Conservation (phyloP, 2,888 invertebrate species). For the Scaptomyza cyrtandrae region DNA sequence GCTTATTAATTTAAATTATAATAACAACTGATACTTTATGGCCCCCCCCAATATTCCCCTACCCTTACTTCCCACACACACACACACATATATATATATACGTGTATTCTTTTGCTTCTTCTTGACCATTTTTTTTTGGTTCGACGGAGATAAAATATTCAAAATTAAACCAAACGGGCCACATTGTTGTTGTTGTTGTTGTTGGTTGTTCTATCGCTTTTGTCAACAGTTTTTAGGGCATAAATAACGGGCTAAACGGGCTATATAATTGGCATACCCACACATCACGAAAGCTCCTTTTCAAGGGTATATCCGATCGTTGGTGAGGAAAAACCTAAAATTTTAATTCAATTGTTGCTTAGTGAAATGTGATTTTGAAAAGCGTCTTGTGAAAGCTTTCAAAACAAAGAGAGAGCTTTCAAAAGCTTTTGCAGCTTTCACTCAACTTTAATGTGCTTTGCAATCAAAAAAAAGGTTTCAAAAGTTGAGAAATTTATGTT, state of each 20-base stretch:
- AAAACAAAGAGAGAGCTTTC: no score
- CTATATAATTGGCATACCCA: constrained; percentile 50
- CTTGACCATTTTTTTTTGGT: not conserved
- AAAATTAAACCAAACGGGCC: no score
- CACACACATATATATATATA: no score
- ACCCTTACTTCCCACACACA: not conserved
- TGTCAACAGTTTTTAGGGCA: constrained; percentile 42
- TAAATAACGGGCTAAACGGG: constrained; percentile 70
- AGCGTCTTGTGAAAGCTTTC: no score
- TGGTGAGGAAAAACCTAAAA: not conserved
- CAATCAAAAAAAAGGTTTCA: no score
- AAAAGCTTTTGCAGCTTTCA: no score
- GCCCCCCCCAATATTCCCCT: constrained; percentile 17
- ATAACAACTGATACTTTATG: constrained; percentile 70
- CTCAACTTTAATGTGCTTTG: no score
- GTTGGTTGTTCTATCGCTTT: constrained; percentile 29
- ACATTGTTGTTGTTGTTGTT: no score
- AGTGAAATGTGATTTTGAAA: no score
- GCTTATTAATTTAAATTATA: constrained; percentile 70
- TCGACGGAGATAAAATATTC: constrained; percentile 15
- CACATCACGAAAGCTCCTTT: rapidly evolving
- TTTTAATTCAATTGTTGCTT: no score
- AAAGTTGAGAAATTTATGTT: no score
- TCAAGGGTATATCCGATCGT: constrained; percentile 2
- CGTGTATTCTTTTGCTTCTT: not conserved